Conservation (phyloP, 2,888 invertebrate species). For the Sesia bembeciformis region DNA sequence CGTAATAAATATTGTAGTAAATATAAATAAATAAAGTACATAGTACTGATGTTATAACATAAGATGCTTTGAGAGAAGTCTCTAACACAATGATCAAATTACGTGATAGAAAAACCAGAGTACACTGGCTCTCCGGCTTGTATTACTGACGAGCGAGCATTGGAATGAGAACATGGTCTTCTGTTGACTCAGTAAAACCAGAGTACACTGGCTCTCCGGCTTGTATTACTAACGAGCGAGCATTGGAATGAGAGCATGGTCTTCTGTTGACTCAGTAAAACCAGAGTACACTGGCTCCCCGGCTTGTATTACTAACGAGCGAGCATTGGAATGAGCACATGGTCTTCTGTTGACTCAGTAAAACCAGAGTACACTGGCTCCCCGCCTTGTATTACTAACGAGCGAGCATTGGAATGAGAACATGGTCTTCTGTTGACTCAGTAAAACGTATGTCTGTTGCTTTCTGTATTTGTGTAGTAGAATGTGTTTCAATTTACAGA, state of each 20-base stretch:
- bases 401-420: constrained; percentile 7
- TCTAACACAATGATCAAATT: neutral
- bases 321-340: constrained; percentile 7
- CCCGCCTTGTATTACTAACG: constrained; percentile 5
- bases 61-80: neutral
- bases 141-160: constrained; percentile 1
- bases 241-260: constrained; percentile 7
- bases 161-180: constrained; percentile 7
- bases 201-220: neutral
- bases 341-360: too few species aligned
- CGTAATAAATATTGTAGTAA: too few species aligned
- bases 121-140: neutral
- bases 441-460: neutral
- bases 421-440: constrained; percentile 6
- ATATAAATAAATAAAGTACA: neutral
- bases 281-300: neutral
- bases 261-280: too few species aligned
- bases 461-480: neutral
- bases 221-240: neutral
- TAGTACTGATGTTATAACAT: neutral
- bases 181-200: constrained; percentile 3
- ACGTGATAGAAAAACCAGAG: neutral
- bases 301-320: neutral
- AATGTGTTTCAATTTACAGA: constrained; percentile 5
- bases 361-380: too few species aligned